Evolutionary conservation across 2,888 invertebrate species (phyloP).

Genomic region (Drosophila setosimentum): DNA sequence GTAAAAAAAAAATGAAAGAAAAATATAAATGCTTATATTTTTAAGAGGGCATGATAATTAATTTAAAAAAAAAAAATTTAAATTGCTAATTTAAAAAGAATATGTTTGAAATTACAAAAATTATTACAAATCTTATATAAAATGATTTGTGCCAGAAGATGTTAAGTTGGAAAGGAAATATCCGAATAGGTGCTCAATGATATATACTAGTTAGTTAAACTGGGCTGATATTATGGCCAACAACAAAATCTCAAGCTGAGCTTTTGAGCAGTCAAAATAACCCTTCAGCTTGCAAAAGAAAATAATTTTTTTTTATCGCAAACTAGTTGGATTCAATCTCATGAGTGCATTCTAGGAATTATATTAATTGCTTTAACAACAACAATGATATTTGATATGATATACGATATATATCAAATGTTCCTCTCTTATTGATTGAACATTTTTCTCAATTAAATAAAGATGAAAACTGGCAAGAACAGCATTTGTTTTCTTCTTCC

Average conservation of each 20-base stretch:
- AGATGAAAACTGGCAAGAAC: not conserved
- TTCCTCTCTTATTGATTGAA: not conserved
- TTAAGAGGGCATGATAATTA: not conserved
- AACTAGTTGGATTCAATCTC: too few species aligned
- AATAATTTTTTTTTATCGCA: too few species aligned
- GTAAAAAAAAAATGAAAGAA: not conserved
- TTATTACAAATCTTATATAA: too few species aligned
- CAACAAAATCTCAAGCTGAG: not conserved
- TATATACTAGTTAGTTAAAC: not conserved
- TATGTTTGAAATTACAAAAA: not conserved
- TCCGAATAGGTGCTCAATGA: not conserved
- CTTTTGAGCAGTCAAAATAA: not conserved
- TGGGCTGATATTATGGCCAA: not conserved
- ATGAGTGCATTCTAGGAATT: not conserved
- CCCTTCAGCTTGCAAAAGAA: too few species aligned
- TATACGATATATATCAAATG: not conserved
- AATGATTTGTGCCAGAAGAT: too few species aligned
- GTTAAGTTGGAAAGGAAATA: not conserved
- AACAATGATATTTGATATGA: not conserved
- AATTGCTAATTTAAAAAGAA: not conserved
- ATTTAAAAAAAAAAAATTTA: not conserved
- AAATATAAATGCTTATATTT: not conserved
- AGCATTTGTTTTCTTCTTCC: not conserved
- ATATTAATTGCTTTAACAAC: not conserved
- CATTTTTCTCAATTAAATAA: not conserved